These are phyloP conservation scores for Saxicola maurus DNA, from an alignment of 2,797 vertebrate species.

Conservation along the genomic window DNA sequence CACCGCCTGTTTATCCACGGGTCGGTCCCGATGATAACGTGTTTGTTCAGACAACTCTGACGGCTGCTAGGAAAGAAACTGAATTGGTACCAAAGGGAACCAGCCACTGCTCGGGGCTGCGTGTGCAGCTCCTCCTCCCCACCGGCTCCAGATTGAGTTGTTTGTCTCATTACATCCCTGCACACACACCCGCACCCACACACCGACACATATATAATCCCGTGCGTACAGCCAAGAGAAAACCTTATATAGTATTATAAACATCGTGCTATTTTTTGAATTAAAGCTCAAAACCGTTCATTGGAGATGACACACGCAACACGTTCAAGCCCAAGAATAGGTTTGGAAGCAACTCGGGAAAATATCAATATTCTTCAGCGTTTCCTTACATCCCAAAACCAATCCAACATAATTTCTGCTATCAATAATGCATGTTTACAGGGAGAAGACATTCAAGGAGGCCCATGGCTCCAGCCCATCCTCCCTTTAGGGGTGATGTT, in stretches of 20 bases:
- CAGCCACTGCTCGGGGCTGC: not conserved
- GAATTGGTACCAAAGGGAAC: not conserved
- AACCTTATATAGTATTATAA: conserved; percentile 48
- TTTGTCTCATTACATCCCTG: conserved; percentile 30
- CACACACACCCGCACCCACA: conserved; percentile 27
- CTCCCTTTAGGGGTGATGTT: not conserved
- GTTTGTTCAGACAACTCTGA: not conserved
- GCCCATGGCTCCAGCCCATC: not conserved
- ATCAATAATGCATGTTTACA: not conserved
- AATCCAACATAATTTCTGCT: not conserved
- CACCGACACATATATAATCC: conserved; percentile 31
- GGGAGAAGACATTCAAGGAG: not conserved
- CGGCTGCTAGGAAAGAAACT: not conserved
- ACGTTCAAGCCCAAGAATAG: not conserved
- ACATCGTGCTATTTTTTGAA: conserved; percentile 40
- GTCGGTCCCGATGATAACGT: not conserved
- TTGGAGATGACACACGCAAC: not conserved
- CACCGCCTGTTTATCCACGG: not conserved
- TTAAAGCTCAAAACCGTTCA: conserved; percentile 7
- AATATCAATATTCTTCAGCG: not conserved
- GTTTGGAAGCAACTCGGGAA: conserved; percentile 25
- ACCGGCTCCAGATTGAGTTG: conserved; percentile 26
- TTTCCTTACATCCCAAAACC: not conserved
- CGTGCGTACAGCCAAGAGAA: not conserved
- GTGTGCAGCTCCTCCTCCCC: not conserved